Base-by-base conservation (phyloP, 2,888 invertebrate genomes). In the Octodonta nipae region DNA sequence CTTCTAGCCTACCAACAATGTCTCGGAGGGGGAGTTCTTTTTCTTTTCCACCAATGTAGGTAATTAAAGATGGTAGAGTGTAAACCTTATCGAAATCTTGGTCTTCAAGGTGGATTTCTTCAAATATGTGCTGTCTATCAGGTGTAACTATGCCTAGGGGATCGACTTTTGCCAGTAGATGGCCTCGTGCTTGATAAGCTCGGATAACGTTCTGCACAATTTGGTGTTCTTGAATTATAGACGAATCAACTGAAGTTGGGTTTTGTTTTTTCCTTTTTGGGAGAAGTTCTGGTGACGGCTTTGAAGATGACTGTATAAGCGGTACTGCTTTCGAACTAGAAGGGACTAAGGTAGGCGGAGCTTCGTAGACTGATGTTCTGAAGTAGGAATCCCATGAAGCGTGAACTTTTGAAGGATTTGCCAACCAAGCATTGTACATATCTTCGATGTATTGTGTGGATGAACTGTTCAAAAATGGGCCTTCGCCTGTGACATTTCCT, bases 111-210 rank as follows among this genome's bases (percentile, higher is more conserved):
- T 36, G 17, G 11, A 28, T 11, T 1, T 26, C 17, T 6, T 13
- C 5, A 13, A 13, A 26, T n/a, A 30, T 26, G n/a, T n/a, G n/a
- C n/a, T n/a, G n/a, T 5, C 30, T 16, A 11, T 31, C 16, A n/a
- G 33, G 57, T 61, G 67, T 22, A 64, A 71, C 78, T 67, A 89
- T 87, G 68, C 83, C 84, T 60, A 92, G 75, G 50, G 92, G 92
- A 71, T 92, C 91, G 69, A 89, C 69, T 61, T 82, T 80, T 46
- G 91, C 85, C 53, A 85, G 80, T 67, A 86, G 77, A 71, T 92
- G 91, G 57, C 91, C 91, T 64, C 88, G 80, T 36, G 96, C 96
- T 88, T 98, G 98, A 61, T 95, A 98, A 55, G 93, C 92, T 58
- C 96, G 73, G 60, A 98, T 96, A 62, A 99, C 88, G 36, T 92